phyloP scores from a whole-genome alignment of 1,140 invertebrate genomes.

The Radopholus similis region DNA sequence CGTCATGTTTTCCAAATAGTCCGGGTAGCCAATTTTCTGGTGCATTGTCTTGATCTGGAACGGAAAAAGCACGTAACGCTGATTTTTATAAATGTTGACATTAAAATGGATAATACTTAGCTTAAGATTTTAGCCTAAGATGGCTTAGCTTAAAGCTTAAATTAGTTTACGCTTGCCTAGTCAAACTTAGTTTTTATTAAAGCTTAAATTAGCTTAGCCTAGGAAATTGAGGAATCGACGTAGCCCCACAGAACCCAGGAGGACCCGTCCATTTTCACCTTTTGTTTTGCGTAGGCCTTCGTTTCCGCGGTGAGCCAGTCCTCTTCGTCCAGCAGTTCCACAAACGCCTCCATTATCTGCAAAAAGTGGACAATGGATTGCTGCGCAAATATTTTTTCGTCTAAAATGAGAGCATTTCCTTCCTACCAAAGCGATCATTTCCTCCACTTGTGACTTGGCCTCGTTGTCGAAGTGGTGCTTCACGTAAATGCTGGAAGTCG shows the following conservation, averaged over 20 bases:
- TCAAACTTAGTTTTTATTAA: constrained; percentile 17
- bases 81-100: not conserved
- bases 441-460: constrained; percentile 59
- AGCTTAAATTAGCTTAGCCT: too few species aligned
- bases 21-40: constrained; percentile 65
- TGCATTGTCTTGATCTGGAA: constrained; percentile 62
- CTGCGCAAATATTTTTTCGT: not conserved
- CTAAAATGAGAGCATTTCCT: not conserved
- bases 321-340: constrained; percentile 77
- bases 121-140: too few species aligned
- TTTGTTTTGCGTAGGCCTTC: constrained; percentile 74
- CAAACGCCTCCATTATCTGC: constrained; percentile 80
- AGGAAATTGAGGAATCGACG: too few species aligned
- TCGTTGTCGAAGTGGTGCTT: constrained; percentile 60
- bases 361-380: constrained; percentile 79
- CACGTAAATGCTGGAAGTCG: constrained; percentile 58
- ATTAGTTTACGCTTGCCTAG: constrained; percentile 17
- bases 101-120: too few species aligned
- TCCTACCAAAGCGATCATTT: constrained; percentile 74
- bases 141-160: constrained; percentile 26
- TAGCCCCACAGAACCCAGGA: too few species aligned
- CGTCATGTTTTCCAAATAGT: constrained; percentile 62
- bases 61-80: not conserved
- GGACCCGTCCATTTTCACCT: too few species aligned
- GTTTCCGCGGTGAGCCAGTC: constrained; percentile 87